Percentiles rank a stretch among this genome's conserved stretches.
Evolutionary conservation across 92 coral and sea anemone species (phyloP).

Genomic region (Zoanthus sociatus): DNA sequence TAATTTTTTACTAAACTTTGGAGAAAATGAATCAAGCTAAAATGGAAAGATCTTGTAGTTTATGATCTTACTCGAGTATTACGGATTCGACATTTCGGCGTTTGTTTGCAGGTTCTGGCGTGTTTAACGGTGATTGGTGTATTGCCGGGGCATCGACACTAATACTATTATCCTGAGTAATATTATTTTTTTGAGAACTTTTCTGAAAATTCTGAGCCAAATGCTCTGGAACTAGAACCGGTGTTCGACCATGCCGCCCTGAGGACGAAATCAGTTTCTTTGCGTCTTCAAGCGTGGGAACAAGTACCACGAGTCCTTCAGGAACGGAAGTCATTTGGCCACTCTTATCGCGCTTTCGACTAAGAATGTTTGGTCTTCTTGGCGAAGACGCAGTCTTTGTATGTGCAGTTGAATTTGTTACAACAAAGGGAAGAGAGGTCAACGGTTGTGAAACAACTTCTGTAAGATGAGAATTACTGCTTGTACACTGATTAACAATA

Average conservation of each 20-base stretch:
- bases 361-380: conserved; percentile 84
- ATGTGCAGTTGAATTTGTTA: conserved; percentile 63
- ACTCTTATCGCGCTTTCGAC: conserved; percentile 66
- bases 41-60: not conserved
- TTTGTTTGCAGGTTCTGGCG: conserved; percentile 38
- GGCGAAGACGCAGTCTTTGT: conserved; percentile 56
- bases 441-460: conserved; percentile 22
- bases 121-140: conserved; percentile 37
- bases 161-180: not conserved
- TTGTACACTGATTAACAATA: not conserved
- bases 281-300: conserved; percentile 93
- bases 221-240: conserved; percentile 85
- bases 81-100: conserved; percentile 31
- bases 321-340: conserved; percentile 74
- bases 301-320: conserved; percentile 88
- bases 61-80: conserved; percentile 11
- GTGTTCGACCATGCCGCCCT: conserved; percentile 77
- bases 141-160: not conserved
- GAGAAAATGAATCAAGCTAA: not conserved
- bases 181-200: conserved; percentile 10
- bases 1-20: not conserved
- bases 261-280: conserved; percentile 83
- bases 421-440: conserved; percentile 44
- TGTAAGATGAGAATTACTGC: conserved; percentile 12
- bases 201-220: conserved; percentile 53